These are phyloP conservation scores for Suricata suricatta DNA, from an alignment of 2,113 vertebrate genomes.

Conservation along the genomic window DNA sequence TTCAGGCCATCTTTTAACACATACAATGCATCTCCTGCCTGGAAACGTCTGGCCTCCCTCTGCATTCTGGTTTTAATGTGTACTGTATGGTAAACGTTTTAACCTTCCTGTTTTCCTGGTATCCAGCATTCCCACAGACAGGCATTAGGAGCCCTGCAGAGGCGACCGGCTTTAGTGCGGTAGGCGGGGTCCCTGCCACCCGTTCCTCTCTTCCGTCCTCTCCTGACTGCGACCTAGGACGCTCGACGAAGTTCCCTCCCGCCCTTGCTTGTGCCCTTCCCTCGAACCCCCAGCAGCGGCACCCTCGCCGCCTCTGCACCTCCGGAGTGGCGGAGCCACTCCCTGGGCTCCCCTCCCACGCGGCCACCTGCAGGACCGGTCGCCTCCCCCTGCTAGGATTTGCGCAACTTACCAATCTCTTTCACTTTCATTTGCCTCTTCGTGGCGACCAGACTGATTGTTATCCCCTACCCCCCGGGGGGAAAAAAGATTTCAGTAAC, in stretches of 20 bases:
- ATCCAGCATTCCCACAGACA: neutral
- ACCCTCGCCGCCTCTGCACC: neutral
- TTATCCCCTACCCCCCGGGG: neutral
- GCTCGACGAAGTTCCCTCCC: neutral
- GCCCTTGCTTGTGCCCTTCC: neutral
- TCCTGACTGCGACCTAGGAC: neutral
- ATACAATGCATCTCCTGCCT: neutral
- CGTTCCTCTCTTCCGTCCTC: neutral
- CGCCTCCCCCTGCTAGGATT: neutral
- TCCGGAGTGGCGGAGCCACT: neutral
- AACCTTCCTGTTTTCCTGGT: neutral
- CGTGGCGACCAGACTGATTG: neutral
- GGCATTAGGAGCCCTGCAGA: too few species aligned
- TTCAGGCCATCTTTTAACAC: neutral
- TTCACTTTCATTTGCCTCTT: neutral
- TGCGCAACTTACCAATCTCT: neutral
- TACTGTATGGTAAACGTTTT: neutral
- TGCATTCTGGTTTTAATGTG: neutral
- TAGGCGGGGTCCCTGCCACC: neutral
- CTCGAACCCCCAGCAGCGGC: rapidly evolving
- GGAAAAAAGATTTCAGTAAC: neutral
- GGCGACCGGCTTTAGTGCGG: neutral
- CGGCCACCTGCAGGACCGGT: neutral
- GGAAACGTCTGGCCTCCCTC: too few species aligned
- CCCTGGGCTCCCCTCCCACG: rapidly evolving